A percentile compares a stretch with the other conserved stretches of the same genome.
phyloP scores from a whole-genome alignment of 2,797 vertebrate species.

The Esox masquinongy region DNA sequence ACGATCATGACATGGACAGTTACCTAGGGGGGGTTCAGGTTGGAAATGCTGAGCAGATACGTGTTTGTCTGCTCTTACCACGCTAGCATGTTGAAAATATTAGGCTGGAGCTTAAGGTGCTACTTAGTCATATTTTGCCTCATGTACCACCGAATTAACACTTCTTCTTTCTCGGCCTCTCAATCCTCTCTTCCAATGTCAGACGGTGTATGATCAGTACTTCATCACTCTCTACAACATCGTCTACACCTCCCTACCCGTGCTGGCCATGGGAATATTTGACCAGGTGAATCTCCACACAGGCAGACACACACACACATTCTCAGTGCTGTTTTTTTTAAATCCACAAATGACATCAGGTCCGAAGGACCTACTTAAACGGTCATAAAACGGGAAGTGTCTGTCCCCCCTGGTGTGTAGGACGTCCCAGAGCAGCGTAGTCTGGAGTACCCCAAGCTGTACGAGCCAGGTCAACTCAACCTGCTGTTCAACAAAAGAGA shows the following conservation, averaged over 20 bases:
- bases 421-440: slow-evolving; percentile 91
- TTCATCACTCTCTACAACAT: slow-evolving; percentile 98
- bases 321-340: background rate
- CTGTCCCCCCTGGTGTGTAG: slow-evolving; percentile 56
- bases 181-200: slow-evolving; percentile 23
- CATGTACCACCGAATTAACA: background rate
- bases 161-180: slow-evolving; percentile 23
- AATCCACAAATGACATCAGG: too few species aligned
- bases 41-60: too few species aligned
- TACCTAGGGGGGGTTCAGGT: too few species aligned
- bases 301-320: background rate
- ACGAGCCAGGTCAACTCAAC: slow-evolving; percentile 93
- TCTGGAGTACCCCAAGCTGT: slow-evolving; percentile 92
- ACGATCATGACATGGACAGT: too few species aligned
- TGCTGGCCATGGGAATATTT: slow-evolving; percentile 96
- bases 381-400: background rate
- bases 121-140: too few species aligned
- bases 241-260: slow-evolving; percentile 93
- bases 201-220: slow-evolving; percentile 90
- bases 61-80: too few species aligned
- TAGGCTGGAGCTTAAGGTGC: too few species aligned
- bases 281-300: slow-evolving; percentile 82
- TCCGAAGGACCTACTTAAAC: too few species aligned
- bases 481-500: slow-evolving; percentile 97
- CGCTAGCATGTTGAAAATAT: too few species aligned